Evolutionary conservation across 2,888 invertebrate species (phyloP), one percentile per base, ranked within the genome.

Genomic region (Drosophila mettleri): DNA sequence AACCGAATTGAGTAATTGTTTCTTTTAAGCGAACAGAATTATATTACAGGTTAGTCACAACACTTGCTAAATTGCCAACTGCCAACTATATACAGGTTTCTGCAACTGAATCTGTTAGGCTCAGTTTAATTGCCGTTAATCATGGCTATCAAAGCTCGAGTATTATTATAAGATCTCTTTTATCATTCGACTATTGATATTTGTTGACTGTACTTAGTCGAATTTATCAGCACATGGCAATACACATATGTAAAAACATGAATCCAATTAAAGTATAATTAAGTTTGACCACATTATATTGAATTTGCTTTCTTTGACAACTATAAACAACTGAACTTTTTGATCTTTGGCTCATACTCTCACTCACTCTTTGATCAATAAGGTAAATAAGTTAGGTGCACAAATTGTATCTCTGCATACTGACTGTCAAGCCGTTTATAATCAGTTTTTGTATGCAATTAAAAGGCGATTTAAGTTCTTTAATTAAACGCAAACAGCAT

Each of bases 401-500:
- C 22, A 22, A 54, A 54, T 22, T 1, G 8, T n/a, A 22, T 2
- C 22, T 22, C 1, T 18, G 2, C 29, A 12, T 22, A 0, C 12
- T 33, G 38, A 48, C 20, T 14, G 20, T 14, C 12, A 4, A 12
- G 16, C 24, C 7, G 24, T n/a, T 12, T 5, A 31, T 16, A 46
- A 33, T 38, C 16, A 18, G 24, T 31, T 49, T 20, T 8, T 1
- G 36, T 24, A 39, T 29, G 52, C 39, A 41, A 66, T 66, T 57
- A 52, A 54, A 22, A 33, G 20, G 9, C 27, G 31, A 45, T 57
- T 65, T 57, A 45, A 45, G 14, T 48, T 1, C 16, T 29, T 72
- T 71, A 58, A 62, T 62, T 58, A 63, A 75, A 57, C 39, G 63
- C 43, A 69, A 62, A 75, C 57, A 66, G n/a, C 24, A n/a, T 20